Percentiles rank a stretch among this genome's conserved stretches.
phyloP scores from a whole-genome alignment of 2,888 invertebrate genomes.

The Ophion obscuratus region DNA sequence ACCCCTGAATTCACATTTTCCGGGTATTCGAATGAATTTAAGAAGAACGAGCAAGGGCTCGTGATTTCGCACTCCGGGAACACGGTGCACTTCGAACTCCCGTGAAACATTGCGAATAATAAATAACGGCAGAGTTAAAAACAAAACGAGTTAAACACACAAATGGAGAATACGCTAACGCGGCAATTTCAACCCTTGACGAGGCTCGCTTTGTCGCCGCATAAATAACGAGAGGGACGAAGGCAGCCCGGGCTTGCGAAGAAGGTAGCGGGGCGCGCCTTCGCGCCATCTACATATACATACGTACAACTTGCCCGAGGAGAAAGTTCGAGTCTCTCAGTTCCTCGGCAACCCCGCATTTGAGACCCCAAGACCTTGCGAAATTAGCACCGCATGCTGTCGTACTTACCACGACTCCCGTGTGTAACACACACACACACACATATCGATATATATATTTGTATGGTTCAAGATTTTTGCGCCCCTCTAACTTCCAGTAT shows the following conservation, averaged over 20 bases:
- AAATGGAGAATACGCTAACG: conserved; percentile 25
- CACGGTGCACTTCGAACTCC: conserved; percentile 47
- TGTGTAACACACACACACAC: not conserved
- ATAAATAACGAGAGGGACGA: conserved; percentile 58
- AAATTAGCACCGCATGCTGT: conserved; percentile 58
- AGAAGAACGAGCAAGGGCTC: conserved; percentile 6
- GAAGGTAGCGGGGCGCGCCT: conserved; percentile 42
- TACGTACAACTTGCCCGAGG: conserved; percentile 5
- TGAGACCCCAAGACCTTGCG: conserved; percentile 58
- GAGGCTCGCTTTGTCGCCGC: conserved; percentile 65
- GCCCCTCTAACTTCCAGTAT: conserved; percentile 54
- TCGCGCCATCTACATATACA: conserved; percentile 5
- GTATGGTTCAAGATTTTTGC: not conserved
- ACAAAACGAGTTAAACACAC: conserved; percentile 25
- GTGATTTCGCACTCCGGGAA: conserved; percentile 17
- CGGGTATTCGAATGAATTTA: conserved; percentile 13
- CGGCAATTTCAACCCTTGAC: conserved; percentile 64
- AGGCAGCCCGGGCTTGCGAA: conserved; percentile 38
- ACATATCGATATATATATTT: not conserved
- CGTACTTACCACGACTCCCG: conserved; percentile 24
- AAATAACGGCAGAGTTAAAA: conserved; percentile 8
- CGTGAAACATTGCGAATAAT: conserved; percentile 32
- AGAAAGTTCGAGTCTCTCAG: conserved; percentile 60
- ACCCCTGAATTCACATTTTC: not conserved
- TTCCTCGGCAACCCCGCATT: conserved; percentile 43